A percentile compares a stretch with the other conserved stretches of the same genome.
These are phyloP conservation scores for Diachasma alloeum DNA, from an alignment of 1,140 invertebrate species.

Conservation along the genomic window DNA sequence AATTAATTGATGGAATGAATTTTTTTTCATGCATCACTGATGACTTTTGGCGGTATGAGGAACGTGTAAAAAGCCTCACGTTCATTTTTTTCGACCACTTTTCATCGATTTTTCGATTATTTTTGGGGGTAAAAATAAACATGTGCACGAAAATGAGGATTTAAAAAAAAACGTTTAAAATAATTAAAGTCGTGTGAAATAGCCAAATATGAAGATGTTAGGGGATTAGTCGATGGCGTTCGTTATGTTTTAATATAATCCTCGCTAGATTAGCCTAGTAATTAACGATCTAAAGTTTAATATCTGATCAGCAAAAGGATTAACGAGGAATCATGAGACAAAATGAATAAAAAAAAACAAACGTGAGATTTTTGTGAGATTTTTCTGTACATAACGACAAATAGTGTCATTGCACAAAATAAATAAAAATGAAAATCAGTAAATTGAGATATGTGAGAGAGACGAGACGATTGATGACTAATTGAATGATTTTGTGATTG, in stretches of 20 bases:
- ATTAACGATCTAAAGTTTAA: conserved; percentile 1
- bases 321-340: not conserved
- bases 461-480: not conserved
- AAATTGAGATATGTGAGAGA: not conserved
- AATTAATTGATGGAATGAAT: not conserved
- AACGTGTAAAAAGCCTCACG: not conserved
- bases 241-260: conserved; percentile 36
- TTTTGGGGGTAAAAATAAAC: not conserved
- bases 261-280: conserved; percentile 37
- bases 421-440: not conserved
- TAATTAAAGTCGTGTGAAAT: conserved; percentile 27
- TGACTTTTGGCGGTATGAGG: not conserved
- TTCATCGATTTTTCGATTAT: not conserved
- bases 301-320: not conserved
- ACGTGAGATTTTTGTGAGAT: not conserved
- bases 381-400: conserved; percentile 1
- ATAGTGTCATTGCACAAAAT: conserved; percentile 4
- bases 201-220: conserved; percentile 58
- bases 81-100: not conserved
- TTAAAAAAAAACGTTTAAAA: conserved; percentile 31
- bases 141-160: not conserved
- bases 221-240: conserved; percentile 31
- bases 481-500: not conserved
- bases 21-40: not conserved
- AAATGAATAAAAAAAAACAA: not conserved